Evolutionary conservation across 2,797 vertebrate species (phyloP).

Genomic region (Varecia variegata): DNA sequence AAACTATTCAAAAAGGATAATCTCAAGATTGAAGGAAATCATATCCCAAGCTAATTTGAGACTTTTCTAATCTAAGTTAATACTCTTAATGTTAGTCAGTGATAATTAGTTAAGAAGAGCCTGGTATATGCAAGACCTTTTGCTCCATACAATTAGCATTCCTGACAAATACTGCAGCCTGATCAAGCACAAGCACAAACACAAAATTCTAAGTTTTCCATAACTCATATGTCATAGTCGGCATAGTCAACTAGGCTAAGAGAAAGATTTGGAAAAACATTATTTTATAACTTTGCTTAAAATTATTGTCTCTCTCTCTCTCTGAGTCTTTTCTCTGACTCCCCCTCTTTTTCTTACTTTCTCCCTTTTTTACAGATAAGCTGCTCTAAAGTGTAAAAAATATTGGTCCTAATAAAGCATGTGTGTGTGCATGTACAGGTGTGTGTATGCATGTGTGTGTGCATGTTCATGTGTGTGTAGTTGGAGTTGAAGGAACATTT

Average conservation of each 20-base stretch:
- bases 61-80: constrained; percentile 21
- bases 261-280: neutral
- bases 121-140: neutral
- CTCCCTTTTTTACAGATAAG: neutral
- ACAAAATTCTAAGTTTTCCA: neutral
- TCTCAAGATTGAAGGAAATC: neutral
- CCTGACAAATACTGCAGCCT: neutral
- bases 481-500: neutral
- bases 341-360: neutral
- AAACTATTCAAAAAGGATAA: neutral
- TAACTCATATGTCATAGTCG: neutral
- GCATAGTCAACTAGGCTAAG: neutral
- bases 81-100: neutral
- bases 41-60: neutral
- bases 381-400: neutral
- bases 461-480: no score
- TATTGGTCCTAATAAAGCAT: neutral
- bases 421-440: neutral
- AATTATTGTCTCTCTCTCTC: neutral
- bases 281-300: constrained; percentile 19
- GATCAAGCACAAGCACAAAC: neutral
- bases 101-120: neutral
- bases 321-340: neutral
- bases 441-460: neutral
- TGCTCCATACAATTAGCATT: neutral